phyloP scores from a whole-genome alignment of 53 echinoderm and acorn worm species.

The Antedon mediterranea region DNA sequence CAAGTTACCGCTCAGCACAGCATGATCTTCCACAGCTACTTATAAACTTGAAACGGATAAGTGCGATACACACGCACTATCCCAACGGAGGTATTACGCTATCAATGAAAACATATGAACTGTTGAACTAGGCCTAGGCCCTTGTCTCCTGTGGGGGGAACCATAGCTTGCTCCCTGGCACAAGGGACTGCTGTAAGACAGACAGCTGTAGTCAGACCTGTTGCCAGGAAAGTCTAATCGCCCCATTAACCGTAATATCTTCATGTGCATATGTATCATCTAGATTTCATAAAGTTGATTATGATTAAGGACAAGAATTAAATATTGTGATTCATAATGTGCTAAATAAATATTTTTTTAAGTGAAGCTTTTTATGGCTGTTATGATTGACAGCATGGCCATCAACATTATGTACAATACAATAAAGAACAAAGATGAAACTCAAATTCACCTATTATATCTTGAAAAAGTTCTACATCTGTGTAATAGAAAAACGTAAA shows the following conservation, averaged over 20 bases:
- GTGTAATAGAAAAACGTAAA: too few relatives aligned
- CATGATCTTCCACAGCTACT: not conserved
- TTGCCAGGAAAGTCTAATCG: conserved; percentile 1
- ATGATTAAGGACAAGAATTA: not conserved
- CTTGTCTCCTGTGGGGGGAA: not conserved
- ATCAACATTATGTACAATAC: too few relatives aligned
- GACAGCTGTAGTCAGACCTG: not conserved
- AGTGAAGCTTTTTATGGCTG: too few relatives aligned
- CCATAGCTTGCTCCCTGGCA: not conserved
- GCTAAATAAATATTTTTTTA: too few relatives aligned
- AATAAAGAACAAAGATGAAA: too few relatives aligned
- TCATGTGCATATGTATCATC: not conserved
- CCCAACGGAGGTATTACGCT: not conserved
- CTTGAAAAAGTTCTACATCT: too few relatives aligned
- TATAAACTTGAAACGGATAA: not conserved
- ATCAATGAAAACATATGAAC: not conserved
- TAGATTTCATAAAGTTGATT: not conserved
- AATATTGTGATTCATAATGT: not conserved
- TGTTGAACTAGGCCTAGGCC: not conserved
- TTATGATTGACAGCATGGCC: too few relatives aligned
- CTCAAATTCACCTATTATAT: too few relatives aligned
- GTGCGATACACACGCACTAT: not conserved
- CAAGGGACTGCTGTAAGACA: not conserved
- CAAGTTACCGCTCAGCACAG: too few relatives aligned
- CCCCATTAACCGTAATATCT: not conserved